Percentiles rank a stretch among this genome's conserved stretches.
These are phyloP conservation scores for Drosophila miranda DNA, from an alignment of 1,140 invertebrate species.

Conservation along the genomic window DNA sequence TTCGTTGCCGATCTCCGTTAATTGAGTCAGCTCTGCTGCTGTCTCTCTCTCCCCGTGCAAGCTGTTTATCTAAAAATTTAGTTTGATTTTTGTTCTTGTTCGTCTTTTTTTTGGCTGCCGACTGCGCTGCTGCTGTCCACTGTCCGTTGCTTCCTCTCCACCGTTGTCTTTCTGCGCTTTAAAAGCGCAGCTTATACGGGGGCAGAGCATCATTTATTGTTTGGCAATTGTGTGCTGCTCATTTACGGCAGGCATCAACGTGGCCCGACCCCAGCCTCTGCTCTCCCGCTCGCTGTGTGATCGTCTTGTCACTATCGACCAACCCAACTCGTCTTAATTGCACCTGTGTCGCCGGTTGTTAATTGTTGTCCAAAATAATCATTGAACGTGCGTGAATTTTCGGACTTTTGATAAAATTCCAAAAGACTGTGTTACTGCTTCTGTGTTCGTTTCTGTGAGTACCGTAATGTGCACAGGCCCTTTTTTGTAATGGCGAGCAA, in stretches of 20 bases:
- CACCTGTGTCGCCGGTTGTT: slow-evolving; percentile 27
- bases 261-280: slow-evolving; percentile 12
- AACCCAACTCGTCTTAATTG: slow-evolving; percentile 19
- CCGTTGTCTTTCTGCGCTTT: slow-evolving; percentile 16
- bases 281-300: too few relatives aligned
- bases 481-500: too few relatives aligned
- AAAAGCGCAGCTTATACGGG: slow-evolving; percentile 61
- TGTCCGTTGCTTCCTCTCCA: not conserved
- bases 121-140: slow-evolving; percentile 1
- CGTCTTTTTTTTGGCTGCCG: slow-evolving; percentile 4
- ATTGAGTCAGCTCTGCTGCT: slow-evolving; percentile 20
- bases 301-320: not conserved
- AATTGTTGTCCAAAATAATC: not conserved
- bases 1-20: slow-evolving; percentile 17
- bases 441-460: slow-evolving; percentile 2
- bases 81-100: slow-evolving; percentile 45
- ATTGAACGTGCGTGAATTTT: slow-evolving; percentile 48
- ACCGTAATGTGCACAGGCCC: slow-evolving; percentile 17
- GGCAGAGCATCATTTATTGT: slow-evolving; percentile 49
- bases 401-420: slow-evolving; percentile 41
- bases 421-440: slow-evolving; percentile 10
- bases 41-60: not conserved
- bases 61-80: slow-evolving; percentile 41
- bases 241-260: slow-evolving; percentile 48
- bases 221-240: slow-evolving; percentile 29